Base-by-base conservation (phyloP, 1,140 invertebrate species). In the Drosophila suzukii region DNA sequence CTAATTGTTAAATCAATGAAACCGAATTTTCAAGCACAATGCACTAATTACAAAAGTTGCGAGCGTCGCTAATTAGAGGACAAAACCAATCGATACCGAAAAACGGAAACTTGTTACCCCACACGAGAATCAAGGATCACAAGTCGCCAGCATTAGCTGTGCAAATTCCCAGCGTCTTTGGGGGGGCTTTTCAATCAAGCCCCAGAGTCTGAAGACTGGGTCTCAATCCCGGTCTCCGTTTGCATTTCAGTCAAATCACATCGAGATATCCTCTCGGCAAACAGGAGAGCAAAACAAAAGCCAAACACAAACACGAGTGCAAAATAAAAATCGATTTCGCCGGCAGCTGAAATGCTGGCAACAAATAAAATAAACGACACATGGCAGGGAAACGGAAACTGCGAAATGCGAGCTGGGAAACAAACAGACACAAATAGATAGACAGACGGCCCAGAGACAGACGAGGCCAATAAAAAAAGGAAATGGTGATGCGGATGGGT, bases 1-100 rank as follows among this genome's bases (percentile, higher is more conserved):
- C 75, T 83, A 88, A 86, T 88, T 88, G 76, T 74, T 79, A 88
- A 86, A 88, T 86, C 84, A 86, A 88, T 88, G 83, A 59, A 86
- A 63, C 72, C 60, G 56, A 74, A 78, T 61, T 77, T 77, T 65
- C 65, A 61, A 58, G 54, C 39, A 71, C 68, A 72, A 72, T 72
- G 53, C 66, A 66, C 78, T 86, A 86, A 86, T 86, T 86, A 88
- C 65, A 63, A 61, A 88, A 86, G 66, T 78, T 78, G 63, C 55
- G 53, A 49, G 34, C 62, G 46, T 10, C 54, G 65, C 61, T 79
- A 78, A 79, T 81, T 81, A 81, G 39, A 49, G 53, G 68, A 50
- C 54, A 50, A 51, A 58, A 4, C 44, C 55, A 72, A 71, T 72
- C 66, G 44, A 71, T 72, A 71, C 36, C 36, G 15, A 34, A 36